These are phyloP conservation scores for Cyprinella venusta DNA, from an alignment of 2,797 vertebrate species.

Conservation along the genomic window DNA sequence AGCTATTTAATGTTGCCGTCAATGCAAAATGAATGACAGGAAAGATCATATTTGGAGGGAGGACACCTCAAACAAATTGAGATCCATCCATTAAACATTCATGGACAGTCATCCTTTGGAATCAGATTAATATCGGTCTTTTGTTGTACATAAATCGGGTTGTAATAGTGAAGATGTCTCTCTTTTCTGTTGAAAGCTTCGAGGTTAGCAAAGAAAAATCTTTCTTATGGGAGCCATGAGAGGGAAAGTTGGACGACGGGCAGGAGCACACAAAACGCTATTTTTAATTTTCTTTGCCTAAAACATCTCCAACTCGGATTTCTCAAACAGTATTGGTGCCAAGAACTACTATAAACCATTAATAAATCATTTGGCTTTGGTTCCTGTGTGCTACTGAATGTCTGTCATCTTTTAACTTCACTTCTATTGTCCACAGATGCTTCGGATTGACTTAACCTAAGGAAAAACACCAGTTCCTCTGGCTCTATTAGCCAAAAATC, in stretches of 20 bases:
- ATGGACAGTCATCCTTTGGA: conserved; percentile 11
- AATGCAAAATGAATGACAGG: conserved; percentile 16
- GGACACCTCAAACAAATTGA: conserved; percentile 18
- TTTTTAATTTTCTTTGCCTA: conserved; percentile 71
- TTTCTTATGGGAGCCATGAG: conserved; percentile 69
- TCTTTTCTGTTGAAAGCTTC: conserved; percentile 63
- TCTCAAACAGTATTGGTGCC: conserved; percentile 65
- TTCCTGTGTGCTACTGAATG: conserved; percentile 70
- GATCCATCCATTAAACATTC: background rate
- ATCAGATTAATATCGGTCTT: background rate
- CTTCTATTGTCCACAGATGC: conserved; percentile 56
- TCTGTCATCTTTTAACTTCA: conserved; percentile 59
- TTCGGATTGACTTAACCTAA: conserved; percentile 57
- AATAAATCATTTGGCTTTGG: conserved; percentile 74
- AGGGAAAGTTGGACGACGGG: conserved; percentile 70
- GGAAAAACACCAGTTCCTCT: conserved; percentile 14
- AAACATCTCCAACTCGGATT: conserved; percentile 71
- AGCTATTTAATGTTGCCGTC: background rate
- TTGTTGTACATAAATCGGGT: conserved; percentile 26
- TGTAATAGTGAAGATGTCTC: conserved; percentile 35
- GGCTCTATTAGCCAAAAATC: conserved; percentile 20
- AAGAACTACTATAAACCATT: conserved; percentile 74
- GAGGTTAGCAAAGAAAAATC: conserved; percentile 63
- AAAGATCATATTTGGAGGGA: conserved; percentile 13
- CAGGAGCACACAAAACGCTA: conserved; percentile 60